A percentile compares a stretch with the other conserved stretches of the same genome.
Conservation (phyloP, 2,797 vertebrate species). For the Anas bernieri region DNA sequence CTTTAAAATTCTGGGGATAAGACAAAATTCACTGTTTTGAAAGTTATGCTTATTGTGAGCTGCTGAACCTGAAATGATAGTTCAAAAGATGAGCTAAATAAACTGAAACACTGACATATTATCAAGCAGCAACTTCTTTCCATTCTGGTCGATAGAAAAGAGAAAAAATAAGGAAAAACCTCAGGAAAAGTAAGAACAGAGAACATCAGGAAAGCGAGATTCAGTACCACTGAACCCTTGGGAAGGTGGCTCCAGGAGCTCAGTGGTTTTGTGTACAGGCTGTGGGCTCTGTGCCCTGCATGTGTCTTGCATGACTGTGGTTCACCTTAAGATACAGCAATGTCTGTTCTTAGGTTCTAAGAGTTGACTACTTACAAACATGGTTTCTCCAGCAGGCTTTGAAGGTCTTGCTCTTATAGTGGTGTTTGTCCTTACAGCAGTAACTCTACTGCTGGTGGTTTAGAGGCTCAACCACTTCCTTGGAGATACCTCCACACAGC, state of each 20-base stretch:
- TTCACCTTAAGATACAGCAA: neutral
- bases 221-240: neutral
- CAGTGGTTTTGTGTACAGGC: neutral
- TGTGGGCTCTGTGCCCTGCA: fast-evolving
- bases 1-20: neutral
- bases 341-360: neutral
- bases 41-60: neutral
- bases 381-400: neutral
- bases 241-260: neutral
- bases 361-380: neutral
- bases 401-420: fast-evolving
- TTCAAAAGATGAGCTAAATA: neutral
- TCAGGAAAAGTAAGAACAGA: neutral
- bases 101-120: neutral
- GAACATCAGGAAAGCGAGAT: neutral
- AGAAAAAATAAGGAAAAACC: neutral
- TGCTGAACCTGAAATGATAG: neutral
- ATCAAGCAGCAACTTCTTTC: neutral
- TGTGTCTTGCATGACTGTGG: neutral
- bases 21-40: slow-evolving; percentile 20
- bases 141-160: neutral
- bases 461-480: neutral
- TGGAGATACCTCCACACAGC: neutral
- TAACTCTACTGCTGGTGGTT: neutral
- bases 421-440: neutral